phyloP scores from a whole-genome alignment of 2,888 invertebrate genomes.

The Philaethria dido region DNA sequence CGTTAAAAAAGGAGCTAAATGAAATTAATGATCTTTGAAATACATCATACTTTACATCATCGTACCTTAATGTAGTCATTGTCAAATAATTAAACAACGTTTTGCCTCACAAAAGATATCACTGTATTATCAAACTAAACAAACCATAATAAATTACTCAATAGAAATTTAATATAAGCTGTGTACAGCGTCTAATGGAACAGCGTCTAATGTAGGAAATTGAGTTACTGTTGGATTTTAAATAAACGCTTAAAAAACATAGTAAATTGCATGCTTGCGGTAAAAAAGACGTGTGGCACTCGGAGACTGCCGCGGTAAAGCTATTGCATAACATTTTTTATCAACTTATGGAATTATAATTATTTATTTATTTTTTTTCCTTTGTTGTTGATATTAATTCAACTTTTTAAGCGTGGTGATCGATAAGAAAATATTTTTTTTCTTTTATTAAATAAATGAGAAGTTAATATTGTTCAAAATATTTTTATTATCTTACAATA shows the following conservation, averaged over 20 bases:
- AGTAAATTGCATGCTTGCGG: not conserved
- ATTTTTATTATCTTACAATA: no score
- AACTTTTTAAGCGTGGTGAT: no score
- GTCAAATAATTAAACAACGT: not conserved
- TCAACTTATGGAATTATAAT: no score
- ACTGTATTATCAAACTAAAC: not conserved
- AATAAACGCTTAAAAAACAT: no score
- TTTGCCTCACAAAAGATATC: not conserved
- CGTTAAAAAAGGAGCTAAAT: not conserved
- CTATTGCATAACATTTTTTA: not conserved
- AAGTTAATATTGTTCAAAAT: no score
- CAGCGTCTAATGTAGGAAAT: constrained; percentile 1
- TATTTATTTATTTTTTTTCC: no score
- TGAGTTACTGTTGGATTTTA: not conserved
- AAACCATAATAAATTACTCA: constrained; percentile 10
- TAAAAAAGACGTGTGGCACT: not conserved
- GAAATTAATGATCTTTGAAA: not conserved
- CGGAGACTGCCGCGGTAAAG: no score
- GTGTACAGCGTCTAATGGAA: not conserved
- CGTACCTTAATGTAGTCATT: not conserved
- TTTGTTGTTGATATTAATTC: no score
- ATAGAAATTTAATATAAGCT: constrained; percentile 11
- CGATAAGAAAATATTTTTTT: no score
- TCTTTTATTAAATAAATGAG: no score
- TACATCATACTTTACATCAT: not conserved